phyloP scores from a whole-genome alignment of 2,888 invertebrate species.

The Pimpla rufipes region DNA sequence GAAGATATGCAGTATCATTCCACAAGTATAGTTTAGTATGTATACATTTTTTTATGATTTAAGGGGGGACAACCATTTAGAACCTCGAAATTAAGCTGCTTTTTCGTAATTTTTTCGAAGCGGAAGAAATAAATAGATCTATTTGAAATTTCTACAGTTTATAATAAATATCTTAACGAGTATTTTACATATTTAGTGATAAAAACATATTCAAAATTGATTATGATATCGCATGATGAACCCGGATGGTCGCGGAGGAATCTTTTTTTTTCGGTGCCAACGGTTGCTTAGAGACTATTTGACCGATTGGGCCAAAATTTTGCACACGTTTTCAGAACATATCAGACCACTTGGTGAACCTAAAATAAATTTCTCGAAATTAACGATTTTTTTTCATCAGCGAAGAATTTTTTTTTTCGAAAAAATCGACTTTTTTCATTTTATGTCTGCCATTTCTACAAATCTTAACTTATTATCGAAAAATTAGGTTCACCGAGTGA shows the following conservation, averaged over 20 bases:
- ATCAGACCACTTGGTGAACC: conserved; percentile 34
- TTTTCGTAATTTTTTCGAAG: conserved; percentile 26
- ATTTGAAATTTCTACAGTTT: conserved; percentile 29
- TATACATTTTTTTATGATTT: too few species aligned
- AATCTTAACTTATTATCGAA: conserved; percentile 36
- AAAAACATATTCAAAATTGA: conserved; percentile 31
- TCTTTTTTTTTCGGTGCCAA: conserved; percentile 46
- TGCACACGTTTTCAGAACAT: conserved; percentile 34
- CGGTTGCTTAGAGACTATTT: conserved; percentile 46
- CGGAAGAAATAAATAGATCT: conserved; percentile 5
- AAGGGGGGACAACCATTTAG: too few species aligned
- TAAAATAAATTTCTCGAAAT: conserved; percentile 33
- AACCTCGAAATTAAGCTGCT: neutral
- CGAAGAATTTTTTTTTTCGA: conserved; percentile 26
- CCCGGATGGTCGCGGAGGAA: conserved; percentile 18
- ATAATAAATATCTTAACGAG: conserved; percentile 27
- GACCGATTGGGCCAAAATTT: conserved; percentile 43
- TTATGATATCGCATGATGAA: conserved; percentile 23
- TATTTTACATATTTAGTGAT: conserved; percentile 38
- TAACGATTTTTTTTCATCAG: conserved; percentile 20
- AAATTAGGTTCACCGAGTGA: conserved; percentile 35
- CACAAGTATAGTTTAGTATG: too few species aligned
- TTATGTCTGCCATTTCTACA: conserved; percentile 43
- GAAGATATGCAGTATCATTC: too few species aligned
- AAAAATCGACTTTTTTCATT: conserved; percentile 20